Base-by-base conservation (phyloP, 2,888 invertebrate species). In the Acleris holmiana region DNA sequence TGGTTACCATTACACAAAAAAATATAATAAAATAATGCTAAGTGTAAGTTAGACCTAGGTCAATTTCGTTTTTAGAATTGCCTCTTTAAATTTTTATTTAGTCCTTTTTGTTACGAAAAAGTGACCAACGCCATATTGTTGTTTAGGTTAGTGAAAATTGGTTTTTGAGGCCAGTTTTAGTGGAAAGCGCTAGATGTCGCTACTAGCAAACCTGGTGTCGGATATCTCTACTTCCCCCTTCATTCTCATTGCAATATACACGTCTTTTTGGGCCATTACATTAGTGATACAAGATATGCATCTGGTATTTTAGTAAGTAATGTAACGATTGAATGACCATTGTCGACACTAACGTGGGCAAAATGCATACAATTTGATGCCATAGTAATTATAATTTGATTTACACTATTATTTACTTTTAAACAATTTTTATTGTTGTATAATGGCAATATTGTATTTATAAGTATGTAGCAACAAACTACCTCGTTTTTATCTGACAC, bases 61-160 rank as follows among this genome's bases (percentile, higher is more conserved):
- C 65, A 60, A 48, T 64, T 41, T 58, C 35, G 21, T 49, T 47
- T 18, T 49, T 41, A 17, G 29, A 54, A 51, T 19, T 6, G 40
- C 57, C n/a, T 56, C 7, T 54, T 46, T 51, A 21, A 6, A 15
- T 18, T 55, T 64, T 57, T 58, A 47, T 60, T 29, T 55, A 15
- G 65, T 50, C 64, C 54, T 65, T 60, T 65, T 65, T 60, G 41
- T 17, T 8, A 50, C 15, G 49, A 64, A 65, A 65, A 65, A 65
- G 65, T 55, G 59, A 49, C 23, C n/a, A 55, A 65, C 59, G 65
- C 65, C 65, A 65, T 65, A 65, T 55, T 65, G 18, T 65, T 59
- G 48, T 46, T 25, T 49, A 50, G 25, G 46, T 60, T 50, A 55
- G 54, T 63, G 23, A 50, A 49, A 50, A 29, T 60, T 65, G 44